A percentile compares a stretch with the other conserved stretches of the same genome.
These are phyloP conservation scores for Omphaloscelis lunosa DNA, from an alignment of 2,888 invertebrate genomes.

Conservation along the genomic window DNA sequence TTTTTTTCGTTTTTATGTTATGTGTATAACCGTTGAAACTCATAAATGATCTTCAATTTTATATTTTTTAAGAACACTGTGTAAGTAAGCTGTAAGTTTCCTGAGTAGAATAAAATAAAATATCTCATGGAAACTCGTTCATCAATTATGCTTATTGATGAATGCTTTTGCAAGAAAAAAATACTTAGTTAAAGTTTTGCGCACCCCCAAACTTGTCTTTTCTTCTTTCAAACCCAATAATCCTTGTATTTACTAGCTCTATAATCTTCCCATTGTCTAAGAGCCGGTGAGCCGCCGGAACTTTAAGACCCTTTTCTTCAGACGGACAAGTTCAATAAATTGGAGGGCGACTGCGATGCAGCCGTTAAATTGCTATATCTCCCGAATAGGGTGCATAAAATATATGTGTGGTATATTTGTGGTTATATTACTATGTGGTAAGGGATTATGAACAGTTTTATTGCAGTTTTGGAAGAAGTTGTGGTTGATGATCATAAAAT, in stretches of 20 bases:
- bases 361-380: constrained; percentile 74
- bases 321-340: constrained; percentile 87
- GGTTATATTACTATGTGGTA: constrained; percentile 21
- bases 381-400: constrained; percentile 43
- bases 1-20: no score
- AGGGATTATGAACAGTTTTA: constrained; percentile 15
- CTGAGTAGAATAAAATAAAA: no score
- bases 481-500: background rate
- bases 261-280: constrained; percentile 66
- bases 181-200: background rate
- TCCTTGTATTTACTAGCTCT: constrained; percentile 67
- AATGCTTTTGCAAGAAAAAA: background rate
- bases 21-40: no score
- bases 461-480: background rate
- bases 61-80: no score
- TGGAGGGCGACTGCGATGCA: constrained; percentile 79
- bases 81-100: no score
- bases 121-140: background rate
- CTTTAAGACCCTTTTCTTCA: constrained; percentile 85
- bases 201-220: background rate
- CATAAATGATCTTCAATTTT: no score
- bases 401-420: constrained; percentile 21
- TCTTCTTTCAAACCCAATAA: constrained; percentile 15
- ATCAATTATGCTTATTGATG: no score
- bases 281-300: constrained; percentile 78